Base-by-base conservation (phyloP, 1,140 invertebrate species). In the Caerostris extrusa region DNA sequence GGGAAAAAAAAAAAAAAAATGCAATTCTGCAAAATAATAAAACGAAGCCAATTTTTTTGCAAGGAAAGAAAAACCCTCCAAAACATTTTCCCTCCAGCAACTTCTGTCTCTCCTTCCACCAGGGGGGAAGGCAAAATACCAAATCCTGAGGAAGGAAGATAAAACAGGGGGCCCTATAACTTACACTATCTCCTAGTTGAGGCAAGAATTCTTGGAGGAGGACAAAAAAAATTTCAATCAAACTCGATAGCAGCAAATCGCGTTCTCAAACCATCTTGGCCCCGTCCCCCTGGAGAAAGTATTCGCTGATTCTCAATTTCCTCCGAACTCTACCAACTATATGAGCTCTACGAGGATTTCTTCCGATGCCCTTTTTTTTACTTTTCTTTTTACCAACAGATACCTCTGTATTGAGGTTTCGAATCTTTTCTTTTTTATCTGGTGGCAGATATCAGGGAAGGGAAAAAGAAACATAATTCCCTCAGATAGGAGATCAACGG, bases 231-330 rank as follows among this genome's bases (percentile, higher is more conserved):
- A 77, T 77, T 77, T 77, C 69, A 77, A 77, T 77, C 69, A 77
- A 77, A 77, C 8, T 34, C 12, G 19, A 77, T 77, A 53, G 34
- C 69, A 8, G 19, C 69, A 77, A 34, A 77, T 77, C 69, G 8
- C 19, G 19, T 50, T 77, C 69, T 77, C 50, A 19, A 77, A 77
- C 19, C 69, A 50, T 34, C 34, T 12, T 53, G 19, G 12, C 7
- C n/a, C n/a, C n/a, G n/a, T n/a, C n/a, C n/a, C n/a, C n/a, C n/a
- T n/a, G 60, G 12, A 2, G 60, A 53, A 77, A 77, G 19, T 77
- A 77, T 77, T 77, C 69, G 7, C 69, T 77, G 69, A 77, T 77
- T 77, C 69, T 50, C 69, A 77, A 50, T 77, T 77, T 77, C 69
- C 7, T 50, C 34, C 34, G n/a, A n/a, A n/a, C n/a, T n/a, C n/a